Conservation (phyloP, 53 echinoderm and acorn worm genomes). For the Luidia sarsii region DNA sequence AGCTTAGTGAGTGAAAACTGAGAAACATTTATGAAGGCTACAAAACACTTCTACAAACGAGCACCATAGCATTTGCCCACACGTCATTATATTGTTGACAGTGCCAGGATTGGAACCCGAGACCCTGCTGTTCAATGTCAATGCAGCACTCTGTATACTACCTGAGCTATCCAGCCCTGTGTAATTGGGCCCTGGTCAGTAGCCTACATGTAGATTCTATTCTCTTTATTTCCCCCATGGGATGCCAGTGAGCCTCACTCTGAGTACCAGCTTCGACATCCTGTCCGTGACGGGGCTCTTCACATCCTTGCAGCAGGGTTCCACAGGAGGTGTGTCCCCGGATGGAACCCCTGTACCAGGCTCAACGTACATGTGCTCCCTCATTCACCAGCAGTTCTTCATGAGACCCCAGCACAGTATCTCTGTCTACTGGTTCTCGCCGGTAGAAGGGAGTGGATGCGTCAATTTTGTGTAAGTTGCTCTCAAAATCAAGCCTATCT, state of each 20-base stretch:
- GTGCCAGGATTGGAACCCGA: too few relatives aligned
- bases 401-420: constrained; percentile 35
- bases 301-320: constrained; percentile 7
- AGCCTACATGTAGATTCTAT: not conserved
- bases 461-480: constrained; percentile 86
- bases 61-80: too few relatives aligned
- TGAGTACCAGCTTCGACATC: constrained; percentile 63
- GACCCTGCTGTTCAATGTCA: too few relatives aligned
- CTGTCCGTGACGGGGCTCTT: constrained; percentile 63
- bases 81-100: too few relatives aligned
- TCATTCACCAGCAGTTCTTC: constrained; percentile 60
- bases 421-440: constrained; percentile 75
- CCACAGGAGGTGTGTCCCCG: not conserved
- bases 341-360: constrained; percentile 25
- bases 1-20: too few relatives aligned
- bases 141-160: too few relatives aligned
- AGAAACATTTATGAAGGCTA: too few relatives aligned
- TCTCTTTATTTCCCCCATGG: not conserved
- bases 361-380: constrained; percentile 60
- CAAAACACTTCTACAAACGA: too few relatives aligned
- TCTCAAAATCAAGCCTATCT: not conserved
- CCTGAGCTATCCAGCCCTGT: too few relatives aligned
- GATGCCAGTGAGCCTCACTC: constrained; percentile 59
- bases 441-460: constrained; percentile 77
- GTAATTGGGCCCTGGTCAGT: not conserved